Evolutionary conservation across 2,888 invertebrate species (phyloP), one percentile per base, ranked within the genome.

Genomic region (Rhimphoctona megacephalus): DNA sequence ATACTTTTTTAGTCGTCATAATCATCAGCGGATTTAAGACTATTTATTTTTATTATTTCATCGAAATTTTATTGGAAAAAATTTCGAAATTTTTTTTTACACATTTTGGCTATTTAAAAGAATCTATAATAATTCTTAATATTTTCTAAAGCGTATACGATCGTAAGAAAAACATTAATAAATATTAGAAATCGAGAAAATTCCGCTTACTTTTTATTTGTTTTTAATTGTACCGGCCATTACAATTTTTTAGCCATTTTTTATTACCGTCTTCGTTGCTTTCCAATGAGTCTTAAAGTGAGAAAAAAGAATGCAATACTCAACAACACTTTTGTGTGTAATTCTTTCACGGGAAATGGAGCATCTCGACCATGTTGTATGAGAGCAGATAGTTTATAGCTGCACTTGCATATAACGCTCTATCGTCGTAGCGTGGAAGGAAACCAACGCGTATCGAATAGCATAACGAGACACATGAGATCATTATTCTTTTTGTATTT

Each of bases 281-380:
- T 61, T 61, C 30, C 49, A 73, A 73, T 52, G 67, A 66, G 73
- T 81, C 49, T 43, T 25, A 74, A 25, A 49, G 74, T 69, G 67
- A 76, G 43, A 61, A 43, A 61, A 25, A 64, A 43, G 11, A 61
- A 39, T 70, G 49, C 61, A 57, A 46, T 49, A 49, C 61, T 46
- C 57, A 19, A 52, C 52, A 78, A 72, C 36, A 67, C 36, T 85
- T 77, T 81, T 72, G 73, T 46, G 61, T 11, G 36, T 22, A 66
- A 33, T 61, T 72, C 72, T 81, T 46, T 61, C 79, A 52, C 89
- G 89, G 88, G 89, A 91, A 92, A 89, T 90, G 90, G 90, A 90
- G 89, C 91, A 89, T 90, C 89, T 88, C 89, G 85, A 73, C 73
- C 81, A 36, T 39, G 43, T 46, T 72, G 7, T 17, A 69, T 46